Conservation (phyloP, 2,888 invertebrate genomes). For the Charanyca ferruginea region DNA sequence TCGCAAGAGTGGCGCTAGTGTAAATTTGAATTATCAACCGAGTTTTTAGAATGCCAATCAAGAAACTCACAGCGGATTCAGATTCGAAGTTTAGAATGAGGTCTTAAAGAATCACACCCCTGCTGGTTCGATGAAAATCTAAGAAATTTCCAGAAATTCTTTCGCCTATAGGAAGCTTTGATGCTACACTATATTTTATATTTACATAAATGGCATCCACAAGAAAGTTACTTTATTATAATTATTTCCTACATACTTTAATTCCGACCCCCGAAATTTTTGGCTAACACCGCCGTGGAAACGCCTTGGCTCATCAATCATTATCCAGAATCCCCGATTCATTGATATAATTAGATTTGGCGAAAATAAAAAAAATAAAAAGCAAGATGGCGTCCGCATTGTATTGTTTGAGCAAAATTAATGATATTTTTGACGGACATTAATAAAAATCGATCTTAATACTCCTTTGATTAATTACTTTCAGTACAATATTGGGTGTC, state of each 20-base stretch:
- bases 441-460: constrained; percentile 53
- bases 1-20: too few relatives aligned
- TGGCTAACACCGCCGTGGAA: constrained; percentile 2
- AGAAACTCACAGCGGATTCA: too few relatives aligned
- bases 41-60: too few relatives aligned
- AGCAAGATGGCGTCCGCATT: constrained; percentile 53
- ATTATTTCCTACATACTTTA: not conserved
- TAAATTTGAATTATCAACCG: too few relatives aligned
- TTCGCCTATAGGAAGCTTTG: too few relatives aligned
- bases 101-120: too few relatives aligned
- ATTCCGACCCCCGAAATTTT: constrained; percentile 11
- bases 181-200: too few relatives aligned
- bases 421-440: constrained; percentile 60
- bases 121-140: too few relatives aligned
- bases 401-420: constrained; percentile 58
- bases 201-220: too few relatives aligned
- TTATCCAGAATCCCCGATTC: constrained; percentile 76
- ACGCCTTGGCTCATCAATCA: constrained; percentile 78
- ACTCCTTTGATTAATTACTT: constrained; percentile 59
- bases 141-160: too few relatives aligned
- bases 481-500: constrained; percentile 53
- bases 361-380: constrained; percentile 62
- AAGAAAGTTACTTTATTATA: too few relatives aligned
- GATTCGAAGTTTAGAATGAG: too few relatives aligned
- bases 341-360: constrained; percentile 81